Conservation (phyloP, 2,113 vertebrate genomes). For the Motacilla tschutschensis region DNA sequence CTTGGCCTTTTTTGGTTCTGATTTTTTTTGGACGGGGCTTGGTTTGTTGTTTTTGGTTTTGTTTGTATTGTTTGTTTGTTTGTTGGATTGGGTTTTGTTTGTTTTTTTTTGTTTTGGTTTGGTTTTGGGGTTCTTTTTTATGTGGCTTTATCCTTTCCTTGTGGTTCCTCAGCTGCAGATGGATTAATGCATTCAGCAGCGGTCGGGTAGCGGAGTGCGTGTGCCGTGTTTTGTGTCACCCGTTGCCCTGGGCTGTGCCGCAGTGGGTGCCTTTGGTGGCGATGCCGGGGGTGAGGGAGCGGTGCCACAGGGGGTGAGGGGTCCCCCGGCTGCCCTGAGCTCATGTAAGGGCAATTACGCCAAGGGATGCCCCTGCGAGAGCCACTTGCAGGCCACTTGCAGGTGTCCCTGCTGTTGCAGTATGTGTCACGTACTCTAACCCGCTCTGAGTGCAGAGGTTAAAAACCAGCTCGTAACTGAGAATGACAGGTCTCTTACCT, state of each 20-base stretch:
- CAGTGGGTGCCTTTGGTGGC: background rate
- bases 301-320: background rate
- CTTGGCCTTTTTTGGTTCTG: accelerated
- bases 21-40: background rate
- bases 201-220: accelerated
- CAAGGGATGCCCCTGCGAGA: background rate
- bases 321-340: background rate
- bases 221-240: background rate
- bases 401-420: accelerated
- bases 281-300: background rate
- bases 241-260: accelerated
- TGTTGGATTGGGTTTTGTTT: background rate
- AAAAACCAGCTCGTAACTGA: background rate
- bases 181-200: background rate
- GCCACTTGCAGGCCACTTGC: background rate
- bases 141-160: background rate
- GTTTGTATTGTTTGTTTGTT: background rate
- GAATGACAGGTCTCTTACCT: accelerated
- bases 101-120: accelerated
- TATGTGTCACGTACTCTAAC: background rate
- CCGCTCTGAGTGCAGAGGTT: background rate
- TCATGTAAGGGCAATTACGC: background rate
- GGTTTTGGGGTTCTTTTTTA: background rate
- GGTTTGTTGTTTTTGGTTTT: background rate
- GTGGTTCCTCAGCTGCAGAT: background rate